Conservation (phyloP, 2,888 invertebrate species). For the Melanotus villosus region DNA sequence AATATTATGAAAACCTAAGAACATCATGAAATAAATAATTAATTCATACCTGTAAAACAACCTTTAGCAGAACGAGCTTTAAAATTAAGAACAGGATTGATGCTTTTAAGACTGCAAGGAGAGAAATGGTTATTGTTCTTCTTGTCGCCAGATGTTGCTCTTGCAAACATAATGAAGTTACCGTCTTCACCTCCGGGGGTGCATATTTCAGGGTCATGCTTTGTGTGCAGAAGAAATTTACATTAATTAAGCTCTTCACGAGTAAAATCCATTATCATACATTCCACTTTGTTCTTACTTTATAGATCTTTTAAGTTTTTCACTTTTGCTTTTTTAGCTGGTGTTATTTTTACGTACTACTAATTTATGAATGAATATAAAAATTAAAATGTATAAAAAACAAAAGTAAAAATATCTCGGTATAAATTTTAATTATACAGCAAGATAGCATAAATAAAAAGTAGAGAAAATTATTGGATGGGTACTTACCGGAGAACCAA, state of each 20-base stretch:
- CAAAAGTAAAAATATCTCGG: too few relatives aligned
- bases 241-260: conserved; percentile 36
- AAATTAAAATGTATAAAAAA: not conserved
- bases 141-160: conserved; percentile 98
- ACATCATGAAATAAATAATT: too few relatives aligned
- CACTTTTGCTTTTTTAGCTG: conserved; percentile 8
- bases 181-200: conserved; percentile 97
- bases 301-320: conserved; percentile 18
- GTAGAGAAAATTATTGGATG: conserved; percentile 13
- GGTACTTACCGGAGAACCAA: conserved; percentile 91
- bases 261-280: conserved; percentile 34
- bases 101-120: conserved; percentile 92
- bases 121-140: conserved; percentile 98
- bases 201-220: conserved; percentile 96
- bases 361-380: not conserved
- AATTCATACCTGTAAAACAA: conserved; percentile 86
- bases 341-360: not conserved
- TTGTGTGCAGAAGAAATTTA: conserved; percentile 49
- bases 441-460: too few relatives aligned
- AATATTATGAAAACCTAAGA: too few relatives aligned
- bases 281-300: conserved; percentile 29
- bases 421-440: too few relatives aligned
- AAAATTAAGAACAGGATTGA: conserved; percentile 92
- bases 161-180: conserved; percentile 99
- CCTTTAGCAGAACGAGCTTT: conserved; percentile 92